Conservation (phyloP, 2,113 vertebrate species). For the Nothobranchius kuhntae region DNA sequence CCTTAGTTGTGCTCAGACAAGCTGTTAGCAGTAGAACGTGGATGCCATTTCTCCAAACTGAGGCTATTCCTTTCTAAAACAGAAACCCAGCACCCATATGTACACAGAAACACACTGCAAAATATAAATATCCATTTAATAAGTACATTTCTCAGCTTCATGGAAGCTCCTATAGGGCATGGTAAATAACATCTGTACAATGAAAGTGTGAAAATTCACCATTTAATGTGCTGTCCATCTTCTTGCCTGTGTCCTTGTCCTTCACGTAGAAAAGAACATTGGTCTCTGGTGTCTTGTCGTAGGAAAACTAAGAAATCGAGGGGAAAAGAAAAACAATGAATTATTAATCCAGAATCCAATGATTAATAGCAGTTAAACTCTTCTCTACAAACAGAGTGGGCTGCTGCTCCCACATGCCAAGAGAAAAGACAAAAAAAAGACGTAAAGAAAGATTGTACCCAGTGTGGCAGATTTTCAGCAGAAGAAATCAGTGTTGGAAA, state of each 20-base stretch:
- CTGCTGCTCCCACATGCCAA: conserved; percentile 44
- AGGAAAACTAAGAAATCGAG: conserved; percentile 81
- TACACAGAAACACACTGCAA: too few species aligned
- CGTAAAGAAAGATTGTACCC: conserved; percentile 30
- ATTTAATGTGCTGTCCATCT: conserved; percentile 91
- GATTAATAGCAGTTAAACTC: conserved; percentile 69
- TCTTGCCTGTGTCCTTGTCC: conserved; percentile 80
- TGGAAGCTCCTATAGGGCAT: conserved; percentile 16
- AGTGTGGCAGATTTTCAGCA: conserved; percentile 65
- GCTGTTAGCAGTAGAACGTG: too few species aligned
- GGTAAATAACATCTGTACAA: conserved; percentile 33
- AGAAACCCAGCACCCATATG: too few species aligned
- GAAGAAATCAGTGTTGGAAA: conserved; percentile 64
- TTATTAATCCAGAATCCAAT: conserved; percentile 63
- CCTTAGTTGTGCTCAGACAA: too few species aligned
- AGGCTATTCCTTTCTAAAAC: too few species aligned
- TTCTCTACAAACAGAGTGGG: conserved; percentile 58
- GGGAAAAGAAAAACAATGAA: conserved; percentile 37
- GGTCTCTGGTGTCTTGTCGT: conserved; percentile 84
- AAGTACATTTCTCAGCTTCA: conserved; percentile 15
- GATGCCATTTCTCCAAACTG: too few species aligned
- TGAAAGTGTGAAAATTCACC: conserved; percentile 81
- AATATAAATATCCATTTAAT: conserved; percentile 12
- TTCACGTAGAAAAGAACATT: conserved; percentile 86
- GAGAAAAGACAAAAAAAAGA: conserved; percentile 1